Base-by-base conservation (phyloP, 2,797 vertebrate species). In the Hyperoplus immaculatus region DNA sequence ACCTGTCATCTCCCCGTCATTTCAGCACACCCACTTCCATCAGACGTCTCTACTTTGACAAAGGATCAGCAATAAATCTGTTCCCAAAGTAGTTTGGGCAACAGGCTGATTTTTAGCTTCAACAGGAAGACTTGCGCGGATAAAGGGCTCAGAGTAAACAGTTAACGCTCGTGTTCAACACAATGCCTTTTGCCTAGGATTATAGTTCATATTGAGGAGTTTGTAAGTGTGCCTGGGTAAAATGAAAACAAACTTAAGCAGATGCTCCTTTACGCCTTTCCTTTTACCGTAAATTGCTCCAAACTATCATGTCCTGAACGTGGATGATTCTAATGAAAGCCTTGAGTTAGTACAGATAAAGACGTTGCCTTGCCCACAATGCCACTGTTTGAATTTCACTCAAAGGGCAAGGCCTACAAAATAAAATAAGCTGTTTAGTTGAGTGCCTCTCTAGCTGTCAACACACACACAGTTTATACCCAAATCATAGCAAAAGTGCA, bases 101-200 rank as follows among this genome's bases (percentile, higher is more conserved):
- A 77, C 43, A 9, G 57, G 88, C 74, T 80, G 64, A 77, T 86
- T 89, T 29, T 73, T 73, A 74, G 74, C 66, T 55, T 50, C 55
- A 55, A 82, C 56, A 72, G 60, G 57, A 78, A 69, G 62, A 82
- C 64, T 81, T 69, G 46, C 46, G 75, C 21, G 72, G 81, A 75
- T 90, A 80, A 29, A 15, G 43, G 65, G 92, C 87, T 88, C 88
- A 87, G 69, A 84, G 91, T 77, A 82, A 92, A 90, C 67, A 80
- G 69, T 90, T 85, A 90, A 82, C 64, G 68, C 70, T 80, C 77
- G 58, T 56, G 29, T 78, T 90, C 69, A 84, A 76, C 62, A 36
- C 41, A 57, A 88, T 56, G 39, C 66, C 55, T 74, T 72, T 54
- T 58, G 42, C 29, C 54, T 53, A 13, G 43, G 45, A 4, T 3